Conservation (phyloP, 2,797 vertebrate species). For the Myiothlypis chrysogaster region DNA sequence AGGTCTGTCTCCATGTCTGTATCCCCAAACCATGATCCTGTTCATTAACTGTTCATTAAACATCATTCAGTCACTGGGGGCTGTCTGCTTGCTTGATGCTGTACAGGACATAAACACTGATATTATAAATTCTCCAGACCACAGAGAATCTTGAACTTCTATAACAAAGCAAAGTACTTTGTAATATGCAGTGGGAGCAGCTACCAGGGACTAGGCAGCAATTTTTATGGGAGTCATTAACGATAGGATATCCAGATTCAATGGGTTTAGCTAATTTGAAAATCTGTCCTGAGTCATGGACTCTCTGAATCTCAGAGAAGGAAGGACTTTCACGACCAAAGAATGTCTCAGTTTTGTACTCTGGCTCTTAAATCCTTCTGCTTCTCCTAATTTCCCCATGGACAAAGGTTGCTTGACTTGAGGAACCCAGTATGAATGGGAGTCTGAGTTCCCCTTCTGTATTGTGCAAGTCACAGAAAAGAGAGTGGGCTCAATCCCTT, state of each 20-base stretch:
- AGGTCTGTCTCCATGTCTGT: not conserved
- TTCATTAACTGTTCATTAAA: slow-evolving; percentile 23
- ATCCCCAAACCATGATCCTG: not conserved
- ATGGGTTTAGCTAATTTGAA: not conserved
- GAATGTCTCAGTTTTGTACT: not conserved
- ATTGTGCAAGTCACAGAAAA: not conserved
- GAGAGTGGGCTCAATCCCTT: not conserved
- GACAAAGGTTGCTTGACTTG: not conserved
- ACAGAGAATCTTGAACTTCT: not conserved
- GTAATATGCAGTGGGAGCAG: not conserved
- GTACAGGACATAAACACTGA: not conserved
- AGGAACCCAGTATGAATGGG: not conserved
- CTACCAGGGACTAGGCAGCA: not conserved
- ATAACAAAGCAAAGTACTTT: not conserved
- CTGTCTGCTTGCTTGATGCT: not conserved
- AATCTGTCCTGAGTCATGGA: not conserved
- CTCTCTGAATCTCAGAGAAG: not conserved
- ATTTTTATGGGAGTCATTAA: not conserved
- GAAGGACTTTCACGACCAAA: not conserved
- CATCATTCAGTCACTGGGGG: not conserved
- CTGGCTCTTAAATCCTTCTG: not conserved
- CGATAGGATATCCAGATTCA: not conserved
- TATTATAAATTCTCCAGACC: not conserved
- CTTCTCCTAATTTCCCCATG: not conserved
- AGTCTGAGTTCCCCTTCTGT: not conserved